Evolutionary conservation across 2,797 vertebrate genomes (phyloP).

Genomic region (Sebastes steindachneri): DNA sequence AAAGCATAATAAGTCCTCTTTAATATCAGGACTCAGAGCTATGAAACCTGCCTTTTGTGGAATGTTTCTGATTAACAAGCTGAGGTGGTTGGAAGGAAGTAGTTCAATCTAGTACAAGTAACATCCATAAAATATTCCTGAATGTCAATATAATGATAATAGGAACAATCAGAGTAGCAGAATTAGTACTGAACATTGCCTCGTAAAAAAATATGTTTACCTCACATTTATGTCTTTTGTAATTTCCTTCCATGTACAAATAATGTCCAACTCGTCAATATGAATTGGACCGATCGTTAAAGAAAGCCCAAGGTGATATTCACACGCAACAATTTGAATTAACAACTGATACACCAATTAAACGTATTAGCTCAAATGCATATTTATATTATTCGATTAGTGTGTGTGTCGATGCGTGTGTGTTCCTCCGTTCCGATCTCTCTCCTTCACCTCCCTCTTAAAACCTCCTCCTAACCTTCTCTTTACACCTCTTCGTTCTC

Average conservation of each 20-base stretch:
- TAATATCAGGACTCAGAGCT: background rate
- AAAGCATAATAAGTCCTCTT: no score
- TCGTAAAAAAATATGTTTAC: background rate
- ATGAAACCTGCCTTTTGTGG: background rate
- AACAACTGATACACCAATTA: background rate
- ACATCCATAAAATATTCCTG: background rate
- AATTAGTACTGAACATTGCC: background rate
- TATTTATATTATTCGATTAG: conserved; percentile 4
- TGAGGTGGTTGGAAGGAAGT: background rate
- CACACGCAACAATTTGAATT: background rate
- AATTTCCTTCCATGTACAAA: background rate
- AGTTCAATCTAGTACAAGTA: background rate
- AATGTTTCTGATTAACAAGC: conserved; percentile 5
- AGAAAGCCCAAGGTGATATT: conserved; percentile 4
- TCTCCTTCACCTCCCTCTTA: background rate
- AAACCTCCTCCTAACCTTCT: background rate
- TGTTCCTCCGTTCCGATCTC: background rate
- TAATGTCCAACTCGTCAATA: background rate
- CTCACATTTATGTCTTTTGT: background rate
- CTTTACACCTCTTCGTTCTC: background rate
- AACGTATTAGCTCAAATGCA: conserved; percentile 1
- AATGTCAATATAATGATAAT: background rate
- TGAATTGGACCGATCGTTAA: background rate
- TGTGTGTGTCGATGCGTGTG: background rate
- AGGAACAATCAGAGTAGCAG: background rate